phyloP scores from a whole-genome alignment of 2,888 invertebrate species.

The Ecliptopera silaceata region DNA sequence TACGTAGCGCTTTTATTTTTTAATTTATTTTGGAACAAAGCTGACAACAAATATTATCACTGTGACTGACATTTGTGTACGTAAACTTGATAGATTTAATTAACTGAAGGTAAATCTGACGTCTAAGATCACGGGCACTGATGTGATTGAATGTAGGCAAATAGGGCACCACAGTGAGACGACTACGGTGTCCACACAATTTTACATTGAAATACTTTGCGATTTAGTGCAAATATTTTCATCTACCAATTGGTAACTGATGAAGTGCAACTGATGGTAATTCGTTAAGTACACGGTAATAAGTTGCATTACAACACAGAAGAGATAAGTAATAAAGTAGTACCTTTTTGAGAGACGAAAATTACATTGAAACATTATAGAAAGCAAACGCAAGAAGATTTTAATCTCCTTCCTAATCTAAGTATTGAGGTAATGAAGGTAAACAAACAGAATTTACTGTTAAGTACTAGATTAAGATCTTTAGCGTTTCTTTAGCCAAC shows the following conservation, averaged over 20 bases:
- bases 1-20: no score
- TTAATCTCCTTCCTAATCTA: background rate
- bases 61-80: background rate
- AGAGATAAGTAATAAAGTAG: no score
- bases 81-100: background rate
- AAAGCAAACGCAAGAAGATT: background rate
- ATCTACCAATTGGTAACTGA: no score
- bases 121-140: conserved; percentile 70
- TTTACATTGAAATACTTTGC: background rate
- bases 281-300: no score
- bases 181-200: conserved; percentile 37
- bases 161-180: conserved; percentile 52
- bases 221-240: no score
- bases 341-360: no score
- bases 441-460: background rate
- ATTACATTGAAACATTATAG: background rate
- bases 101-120: conserved; percentile 37
- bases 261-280: no score
- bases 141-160: conserved; percentile 66
- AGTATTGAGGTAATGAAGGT: background rate
- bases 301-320: no score
- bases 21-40: no score
- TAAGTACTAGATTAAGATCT: background rate
- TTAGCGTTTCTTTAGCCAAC: background rate
- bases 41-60: background rate